Conservation (phyloP, 2,888 invertebrate genomes). For the Cerceris rybyensis region DNA sequence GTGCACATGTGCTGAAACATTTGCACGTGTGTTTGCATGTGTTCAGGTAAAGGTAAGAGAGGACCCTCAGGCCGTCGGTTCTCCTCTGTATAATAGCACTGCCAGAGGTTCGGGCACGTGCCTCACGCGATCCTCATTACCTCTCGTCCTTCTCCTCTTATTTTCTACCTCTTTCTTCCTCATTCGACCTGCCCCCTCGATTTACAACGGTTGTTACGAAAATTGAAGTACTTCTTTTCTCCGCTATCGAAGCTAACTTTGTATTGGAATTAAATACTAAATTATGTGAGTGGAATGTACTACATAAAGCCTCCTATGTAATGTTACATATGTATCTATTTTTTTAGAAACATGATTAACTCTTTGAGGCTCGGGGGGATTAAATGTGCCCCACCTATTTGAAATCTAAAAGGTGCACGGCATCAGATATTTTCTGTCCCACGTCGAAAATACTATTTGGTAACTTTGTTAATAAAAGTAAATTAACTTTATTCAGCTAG, state of each 20-base stretch:
- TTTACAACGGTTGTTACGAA: conserved; percentile 8
- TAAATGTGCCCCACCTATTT: too few relatives aligned
- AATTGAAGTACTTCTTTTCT: not conserved
- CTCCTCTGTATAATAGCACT: conserved; percentile 77
- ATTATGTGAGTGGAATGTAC: not conserved
- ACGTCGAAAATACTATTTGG: too few relatives aligned
- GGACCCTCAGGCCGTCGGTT: conserved; percentile 68
- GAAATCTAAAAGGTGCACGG: too few relatives aligned
- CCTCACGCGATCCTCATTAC: conserved; percentile 80
- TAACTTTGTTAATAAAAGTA: too few relatives aligned
- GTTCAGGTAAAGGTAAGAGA: conserved; percentile 66
- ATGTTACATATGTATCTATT: not conserved
- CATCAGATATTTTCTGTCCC: too few relatives aligned
- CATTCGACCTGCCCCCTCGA: not conserved
- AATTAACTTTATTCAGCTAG: too few relatives aligned
- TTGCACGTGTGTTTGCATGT: conserved; percentile 55
- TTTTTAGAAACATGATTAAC: too few relatives aligned
- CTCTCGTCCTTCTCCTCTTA: conserved; percentile 60
- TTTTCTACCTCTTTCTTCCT: conserved; percentile 16
- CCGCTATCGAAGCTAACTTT: not conserved
- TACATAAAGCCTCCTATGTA: too few relatives aligned
- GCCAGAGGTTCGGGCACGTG: conserved; percentile 77
- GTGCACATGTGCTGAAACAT: conserved; percentile 47
- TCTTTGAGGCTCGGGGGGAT: too few relatives aligned
- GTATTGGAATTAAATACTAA: not conserved